Base-by-base conservation (phyloP, 2,888 invertebrate genomes). In the Coelinius sp. region DNA sequence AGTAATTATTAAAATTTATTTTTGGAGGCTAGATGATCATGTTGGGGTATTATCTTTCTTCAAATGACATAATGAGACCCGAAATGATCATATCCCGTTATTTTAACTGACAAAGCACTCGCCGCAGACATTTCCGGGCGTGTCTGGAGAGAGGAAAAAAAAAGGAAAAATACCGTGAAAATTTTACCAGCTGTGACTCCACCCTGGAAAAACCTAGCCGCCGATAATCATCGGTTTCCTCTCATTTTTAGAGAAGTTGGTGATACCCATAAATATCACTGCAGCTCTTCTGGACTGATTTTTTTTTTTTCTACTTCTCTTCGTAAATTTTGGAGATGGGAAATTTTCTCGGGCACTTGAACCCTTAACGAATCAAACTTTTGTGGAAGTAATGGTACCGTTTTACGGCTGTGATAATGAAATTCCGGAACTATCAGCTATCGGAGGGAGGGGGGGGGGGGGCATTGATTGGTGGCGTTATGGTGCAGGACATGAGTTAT, bases 361-460 rank as follows among this genome's bases (percentile, higher is more conserved):
- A 22, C 24, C 25, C 71, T 66, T 69, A 66, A 69, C 73, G 68
- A 74, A 76, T 71, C 68, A 63, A 78, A 82, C 76, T 83, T 81
- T 82, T 79, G 53, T 12, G 75, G 73, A 79, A 81, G 79, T 81
- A 83, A 83, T 79, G 75, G 75, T n/a, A n/a, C 78, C 76, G 79
- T 81, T 84, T 84, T 83, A 84, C 80, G 78, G 76, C 74, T 74
- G 79, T 77, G 84, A 84, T 85, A 85, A 84, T 85, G 84, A 84
- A 85, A 85, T 84, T 84, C 81, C 83, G 76, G 80, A 83, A 83
- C 83, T 84, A 85, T 80, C 84, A 83, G 77, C 81, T 82, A 84
- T 83, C 82, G 80, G 41, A n/a, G 35, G 41, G 41, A n/a, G 83
- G 84, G 81, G 82, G 81, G 83, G 41, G 41, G 35, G 41, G 41